Conservation (phyloP, 2,113 vertebrate genomes). For the Osmerus eperlanus region DNA sequence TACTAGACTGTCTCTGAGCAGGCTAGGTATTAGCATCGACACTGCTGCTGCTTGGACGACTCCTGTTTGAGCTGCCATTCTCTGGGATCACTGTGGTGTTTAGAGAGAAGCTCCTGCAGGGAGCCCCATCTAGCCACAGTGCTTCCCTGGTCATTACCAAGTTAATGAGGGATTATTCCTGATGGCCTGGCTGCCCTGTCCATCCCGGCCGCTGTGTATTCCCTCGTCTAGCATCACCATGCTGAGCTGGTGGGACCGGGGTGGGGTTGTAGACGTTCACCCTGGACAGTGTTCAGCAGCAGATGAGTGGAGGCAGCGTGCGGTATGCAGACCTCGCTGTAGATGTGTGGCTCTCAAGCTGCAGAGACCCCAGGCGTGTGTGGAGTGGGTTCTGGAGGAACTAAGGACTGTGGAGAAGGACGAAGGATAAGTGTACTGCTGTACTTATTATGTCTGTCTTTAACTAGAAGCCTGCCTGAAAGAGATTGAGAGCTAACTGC, state of each 20-base stretch:
- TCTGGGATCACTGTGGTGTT: constrained; percentile 15
- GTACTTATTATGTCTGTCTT: too few relatives aligned
- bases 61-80: constrained; percentile 36
- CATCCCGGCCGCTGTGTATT: constrained; percentile 59
- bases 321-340: too few relatives aligned
- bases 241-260: not conserved
- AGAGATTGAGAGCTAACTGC: too few relatives aligned
- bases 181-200: not conserved
- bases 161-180: constrained; percentile 64
- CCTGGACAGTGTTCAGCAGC: too few relatives aligned
- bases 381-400: too few relatives aligned
- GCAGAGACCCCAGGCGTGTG: too few relatives aligned
- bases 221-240: constrained; percentile 44
- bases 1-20: not conserved
- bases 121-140: constrained; percentile 6
- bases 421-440: too few relatives aligned
- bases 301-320: too few relatives aligned
- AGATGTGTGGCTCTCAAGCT: too few relatives aligned
- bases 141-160: constrained; percentile 48
- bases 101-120: not conserved
- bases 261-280: too few relatives aligned
- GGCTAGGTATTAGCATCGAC: constrained; percentile 49
- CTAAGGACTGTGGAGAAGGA: too few relatives aligned
- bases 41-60: constrained; percentile 35
- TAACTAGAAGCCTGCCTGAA: too few relatives aligned